Evolutionary conservation across 2,888 invertebrate species (phyloP).

Genomic region (Metellina segmentata): DNA sequence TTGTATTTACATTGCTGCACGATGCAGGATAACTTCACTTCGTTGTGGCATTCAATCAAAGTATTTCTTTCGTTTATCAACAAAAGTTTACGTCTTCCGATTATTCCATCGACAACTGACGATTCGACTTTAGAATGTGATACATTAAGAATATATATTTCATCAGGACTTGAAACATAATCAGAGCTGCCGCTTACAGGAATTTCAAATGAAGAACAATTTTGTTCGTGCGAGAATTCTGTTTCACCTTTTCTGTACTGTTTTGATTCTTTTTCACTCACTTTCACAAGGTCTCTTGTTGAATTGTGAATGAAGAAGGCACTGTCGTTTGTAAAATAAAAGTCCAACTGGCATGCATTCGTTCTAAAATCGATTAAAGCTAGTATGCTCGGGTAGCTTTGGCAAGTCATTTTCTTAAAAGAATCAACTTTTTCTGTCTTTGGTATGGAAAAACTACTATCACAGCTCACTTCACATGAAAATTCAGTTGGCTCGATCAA

Average conservation of each 20-base stretch:
- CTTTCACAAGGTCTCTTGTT: background rate
- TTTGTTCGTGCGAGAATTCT: too few relatives aligned
- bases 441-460: background rate
- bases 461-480: background rate
- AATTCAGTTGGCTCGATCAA: background rate
- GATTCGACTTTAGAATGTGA: background rate
- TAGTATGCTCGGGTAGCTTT: background rate
- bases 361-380: background rate
- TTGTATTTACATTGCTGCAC: background rate
- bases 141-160: too few relatives aligned
- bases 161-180: too few relatives aligned
- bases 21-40: background rate
- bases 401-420: background rate
- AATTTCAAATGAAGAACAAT: too few relatives aligned
- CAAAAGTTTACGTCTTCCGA: background rate
- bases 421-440: background rate
- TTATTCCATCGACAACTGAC: background rate
- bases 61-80: background rate
- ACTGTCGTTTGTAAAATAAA: background rate
- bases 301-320: background rate
- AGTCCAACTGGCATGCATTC: background rate
- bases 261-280: background rate
- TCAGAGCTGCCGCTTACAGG: too few relatives aligned
- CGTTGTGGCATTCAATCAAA: background rate
- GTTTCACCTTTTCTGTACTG: too few relatives aligned